A percentile compares a stretch with the other conserved stretches of the same genome.
Evolutionary conservation across 2,113 vertebrate genomes (phyloP).

Genomic region (Uropsilus gracilis): DNA sequence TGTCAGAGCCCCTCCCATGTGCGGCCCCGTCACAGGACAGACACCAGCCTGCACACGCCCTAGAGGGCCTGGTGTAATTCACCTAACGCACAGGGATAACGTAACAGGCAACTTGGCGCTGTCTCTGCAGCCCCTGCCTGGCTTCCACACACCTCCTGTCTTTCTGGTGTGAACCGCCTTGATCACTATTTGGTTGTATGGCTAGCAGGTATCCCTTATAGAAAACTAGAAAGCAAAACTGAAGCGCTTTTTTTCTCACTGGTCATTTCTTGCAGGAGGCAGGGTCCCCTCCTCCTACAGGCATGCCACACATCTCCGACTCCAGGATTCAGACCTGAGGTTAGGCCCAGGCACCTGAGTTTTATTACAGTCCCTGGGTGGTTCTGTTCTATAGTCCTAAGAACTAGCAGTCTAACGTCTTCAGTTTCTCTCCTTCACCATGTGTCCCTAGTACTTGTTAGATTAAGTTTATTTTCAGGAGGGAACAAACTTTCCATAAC

Average conservation of each 20-base stretch:
- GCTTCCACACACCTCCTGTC: neutral
- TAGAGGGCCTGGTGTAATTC: no score
- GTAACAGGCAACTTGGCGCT: neutral
- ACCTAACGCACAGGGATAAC: no score
- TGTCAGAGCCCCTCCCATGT: neutral
- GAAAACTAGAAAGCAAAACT: slow-evolving; percentile 13
- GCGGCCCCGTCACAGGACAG: neutral
- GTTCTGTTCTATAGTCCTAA: neutral
- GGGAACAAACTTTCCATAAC: slow-evolving; percentile 21
- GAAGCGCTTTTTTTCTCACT: neutral
- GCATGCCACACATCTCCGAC: neutral
- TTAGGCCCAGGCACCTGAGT: neutral
- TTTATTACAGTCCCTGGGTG: neutral
- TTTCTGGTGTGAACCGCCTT: slow-evolving; percentile 2
- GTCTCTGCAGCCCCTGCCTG: neutral
- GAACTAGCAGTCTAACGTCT: neutral
- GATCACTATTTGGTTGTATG: neutral
- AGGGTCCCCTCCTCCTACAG: neutral
- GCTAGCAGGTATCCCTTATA: slow-evolving; percentile 7
- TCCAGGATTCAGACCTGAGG: neutral
- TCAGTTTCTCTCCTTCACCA: neutral
- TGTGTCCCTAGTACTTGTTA: neutral
- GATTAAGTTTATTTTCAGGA: slow-evolving; percentile 32
- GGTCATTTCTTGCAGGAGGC: neutral
- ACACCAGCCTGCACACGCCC: neutral